A percentile compares a stretch with the other conserved stretches of the same genome.
phyloP scores from a whole-genome alignment of 2,888 invertebrate genomes.

The Eristalinus aeneus region DNA sequence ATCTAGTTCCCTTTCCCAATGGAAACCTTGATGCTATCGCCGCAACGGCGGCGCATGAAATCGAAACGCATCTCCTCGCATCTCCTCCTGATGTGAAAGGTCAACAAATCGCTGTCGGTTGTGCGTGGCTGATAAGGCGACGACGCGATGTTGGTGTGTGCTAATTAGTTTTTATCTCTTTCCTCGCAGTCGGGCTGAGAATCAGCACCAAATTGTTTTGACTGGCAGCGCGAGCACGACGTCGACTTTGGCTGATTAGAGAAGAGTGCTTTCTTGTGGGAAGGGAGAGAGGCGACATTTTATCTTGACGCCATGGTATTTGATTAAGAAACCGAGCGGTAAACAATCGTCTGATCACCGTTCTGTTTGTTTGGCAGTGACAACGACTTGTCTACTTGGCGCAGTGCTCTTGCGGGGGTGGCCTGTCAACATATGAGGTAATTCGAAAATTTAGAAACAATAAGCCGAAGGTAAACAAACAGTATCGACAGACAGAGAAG shows the following conservation, averaged over 20 bases:
- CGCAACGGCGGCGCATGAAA: background rate
- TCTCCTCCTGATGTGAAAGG: background rate
- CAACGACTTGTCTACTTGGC: background rate
- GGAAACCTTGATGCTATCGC: constrained; percentile 25
- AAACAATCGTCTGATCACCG: background rate
- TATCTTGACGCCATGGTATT: background rate
- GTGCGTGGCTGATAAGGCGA: background rate
- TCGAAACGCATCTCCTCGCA: background rate
- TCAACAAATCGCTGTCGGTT: background rate
- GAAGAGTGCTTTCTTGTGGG: background rate
- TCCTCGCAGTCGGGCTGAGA: background rate
- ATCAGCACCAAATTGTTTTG: background rate
- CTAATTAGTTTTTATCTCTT: background rate
- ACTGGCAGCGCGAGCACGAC: background rate
- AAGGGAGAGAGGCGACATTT: background rate
- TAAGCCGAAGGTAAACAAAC: background rate
- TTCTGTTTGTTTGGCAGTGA: background rate
- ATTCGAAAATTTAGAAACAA: background rate
- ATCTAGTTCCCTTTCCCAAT: background rate
- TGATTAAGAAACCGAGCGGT: background rate
- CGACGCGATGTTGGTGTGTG: background rate
- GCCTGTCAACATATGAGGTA: background rate
- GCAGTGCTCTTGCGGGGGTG: background rate
- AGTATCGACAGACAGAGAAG: background rate
- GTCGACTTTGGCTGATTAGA: background rate